Percentiles rank a stretch among this genome's conserved stretches.
These are phyloP conservation scores for Anodontia alba DNA, from an alignment of 2,888 invertebrate genomes.

Conservation along the genomic window DNA sequence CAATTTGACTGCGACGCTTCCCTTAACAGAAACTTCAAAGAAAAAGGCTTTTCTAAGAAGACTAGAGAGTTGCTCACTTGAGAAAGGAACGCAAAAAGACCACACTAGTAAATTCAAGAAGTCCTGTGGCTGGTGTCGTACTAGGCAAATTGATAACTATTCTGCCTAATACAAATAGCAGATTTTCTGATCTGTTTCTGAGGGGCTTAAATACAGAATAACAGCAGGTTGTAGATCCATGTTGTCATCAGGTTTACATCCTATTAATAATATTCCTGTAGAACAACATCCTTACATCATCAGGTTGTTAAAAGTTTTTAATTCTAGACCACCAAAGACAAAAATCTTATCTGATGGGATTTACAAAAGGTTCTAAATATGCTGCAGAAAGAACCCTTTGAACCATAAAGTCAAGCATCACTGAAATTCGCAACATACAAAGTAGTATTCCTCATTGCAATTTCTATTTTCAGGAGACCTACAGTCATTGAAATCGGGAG, in stretches of 20 bases:
- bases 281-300: conserved; percentile 55
- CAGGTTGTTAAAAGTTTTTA: conserved; percentile 38
- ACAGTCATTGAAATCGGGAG: conserved; percentile 34
- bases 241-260: conserved; percentile 37
- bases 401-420: conserved; percentile 35
- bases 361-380: conserved; percentile 32
- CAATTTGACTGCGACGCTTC: conserved; percentile 32
- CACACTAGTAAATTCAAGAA: conserved; percentile 36
- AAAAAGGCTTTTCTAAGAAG: conserved; percentile 34
- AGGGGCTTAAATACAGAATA: conserved; percentile 38
- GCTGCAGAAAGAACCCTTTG: too few species aligned
- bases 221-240: conserved; percentile 48
- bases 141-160: conserved; percentile 44
- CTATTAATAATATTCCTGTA: conserved; percentile 28
- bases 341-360: conserved; percentile 50
- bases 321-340: conserved; percentile 37
- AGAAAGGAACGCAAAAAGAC: conserved; percentile 38
- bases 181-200: conserved; percentile 32
- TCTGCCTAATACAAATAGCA: conserved; percentile 36
- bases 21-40: conserved; percentile 28
- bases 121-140: conserved; percentile 47
- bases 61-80: conserved; percentile 38
- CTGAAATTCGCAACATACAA: conserved; percentile 37
- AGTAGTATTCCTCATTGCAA: conserved; percentile 40
- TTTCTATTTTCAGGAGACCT: conserved; percentile 43